Conservation (phyloP, 2,797 vertebrate species). For the Schizopygopsis pylzovi region DNA sequence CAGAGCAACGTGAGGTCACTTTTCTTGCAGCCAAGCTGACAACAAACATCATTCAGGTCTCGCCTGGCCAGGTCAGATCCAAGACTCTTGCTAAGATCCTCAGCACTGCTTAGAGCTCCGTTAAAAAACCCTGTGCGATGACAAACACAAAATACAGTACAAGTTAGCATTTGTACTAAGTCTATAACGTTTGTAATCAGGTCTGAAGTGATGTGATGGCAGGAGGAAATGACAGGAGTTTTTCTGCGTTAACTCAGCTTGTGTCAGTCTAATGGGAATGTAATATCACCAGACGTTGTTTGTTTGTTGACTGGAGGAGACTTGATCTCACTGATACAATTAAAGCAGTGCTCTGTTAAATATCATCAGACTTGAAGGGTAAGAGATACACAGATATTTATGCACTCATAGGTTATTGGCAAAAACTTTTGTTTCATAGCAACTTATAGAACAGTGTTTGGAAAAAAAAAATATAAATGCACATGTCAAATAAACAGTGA, state of each 20-base stretch:
- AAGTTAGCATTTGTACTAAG: neutral
- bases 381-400: slow-evolving; percentile 5
- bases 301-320: slow-evolving; percentile 34
- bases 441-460: neutral
- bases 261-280: slow-evolving; percentile 36
- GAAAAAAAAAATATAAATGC: neutral
- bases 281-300: slow-evolving; percentile 27
- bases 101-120: slow-evolving; percentile 68
- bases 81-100: slow-evolving; percentile 58
- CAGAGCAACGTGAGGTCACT: slow-evolving; percentile 80
- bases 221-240: neutral
- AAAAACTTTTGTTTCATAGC: neutral
- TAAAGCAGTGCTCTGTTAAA: slow-evolving; percentile 41
- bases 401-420: neutral
- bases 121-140: slow-evolving; percentile 59
- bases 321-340: slow-evolving; percentile 33
- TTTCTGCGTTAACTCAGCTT: slow-evolving; percentile 25
- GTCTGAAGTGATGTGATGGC: neutral
- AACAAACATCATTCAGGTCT: slow-evolving; percentile 77
- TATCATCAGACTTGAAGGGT: slow-evolving; percentile 20
- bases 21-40: slow-evolving; percentile 81
- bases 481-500: neutral
- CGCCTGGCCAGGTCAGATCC: slow-evolving; percentile 64
- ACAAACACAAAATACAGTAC: neutral
- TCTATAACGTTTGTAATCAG: neutral